phyloP scores from a whole-genome alignment of 1,140 invertebrate species.

The Leptestheria dahalacensis region DNA sequence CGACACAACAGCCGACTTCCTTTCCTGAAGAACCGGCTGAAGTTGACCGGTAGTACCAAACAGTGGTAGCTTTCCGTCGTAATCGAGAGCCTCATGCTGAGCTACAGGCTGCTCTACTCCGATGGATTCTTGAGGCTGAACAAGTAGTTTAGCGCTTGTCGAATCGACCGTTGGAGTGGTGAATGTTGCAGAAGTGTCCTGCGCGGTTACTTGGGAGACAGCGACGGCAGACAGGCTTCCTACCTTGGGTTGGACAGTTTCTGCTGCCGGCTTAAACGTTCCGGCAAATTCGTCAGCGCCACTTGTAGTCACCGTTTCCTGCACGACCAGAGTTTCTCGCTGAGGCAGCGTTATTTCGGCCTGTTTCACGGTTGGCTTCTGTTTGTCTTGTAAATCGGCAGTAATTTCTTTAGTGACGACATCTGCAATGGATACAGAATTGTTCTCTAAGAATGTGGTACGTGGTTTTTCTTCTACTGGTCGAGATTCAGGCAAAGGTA shows the following conservation, averaged over 20 bases:
- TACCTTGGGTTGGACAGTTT: neutral
- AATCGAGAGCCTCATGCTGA: neutral
- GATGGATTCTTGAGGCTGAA: neutral
- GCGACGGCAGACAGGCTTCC: neutral
- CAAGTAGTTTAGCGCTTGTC: neutral
- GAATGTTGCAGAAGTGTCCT: neutral
- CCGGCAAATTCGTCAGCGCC: slow-evolving; percentile 14
- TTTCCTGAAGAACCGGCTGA: neutral
- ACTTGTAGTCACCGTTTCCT: slow-evolving; percentile 17
- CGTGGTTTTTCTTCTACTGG: neutral
- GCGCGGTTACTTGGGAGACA: slow-evolving; percentile 7
- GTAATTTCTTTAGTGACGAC: slow-evolving; percentile 10
- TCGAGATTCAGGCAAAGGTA: neutral
- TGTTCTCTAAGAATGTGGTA: neutral
- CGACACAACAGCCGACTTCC: neutral
- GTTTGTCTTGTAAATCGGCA: slow-evolving; percentile 1
- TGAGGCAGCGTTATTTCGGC: slow-evolving; percentile 11
- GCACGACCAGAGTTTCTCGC: slow-evolving; percentile 16
- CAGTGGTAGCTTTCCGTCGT: neutral
- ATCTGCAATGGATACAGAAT: slow-evolving; percentile 15
- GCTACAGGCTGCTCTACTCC: neutral
- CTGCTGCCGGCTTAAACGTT: slow-evolving; percentile 6
- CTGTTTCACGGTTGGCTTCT: slow-evolving; percentile 11
- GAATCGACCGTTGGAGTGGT: neutral
- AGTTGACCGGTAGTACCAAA: neutral